Base-by-base conservation (phyloP, 2,797 vertebrate genomes). In the Mastacembelus armatus region DNA sequence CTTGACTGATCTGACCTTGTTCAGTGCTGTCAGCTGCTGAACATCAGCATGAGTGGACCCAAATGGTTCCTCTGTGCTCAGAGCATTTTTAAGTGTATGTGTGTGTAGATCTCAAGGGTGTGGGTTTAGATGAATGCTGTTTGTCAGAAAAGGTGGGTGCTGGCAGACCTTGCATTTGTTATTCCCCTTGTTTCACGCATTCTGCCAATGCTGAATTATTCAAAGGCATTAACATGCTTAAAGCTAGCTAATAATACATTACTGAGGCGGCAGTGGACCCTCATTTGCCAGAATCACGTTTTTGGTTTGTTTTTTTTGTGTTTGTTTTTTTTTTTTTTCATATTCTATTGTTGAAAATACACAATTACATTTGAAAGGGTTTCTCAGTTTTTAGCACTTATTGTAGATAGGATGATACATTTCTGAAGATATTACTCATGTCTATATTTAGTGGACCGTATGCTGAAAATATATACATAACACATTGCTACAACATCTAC, bases 181-280 rank as follows among this genome's bases (percentile, higher is more conserved):
- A 78, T 86, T 87, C 73, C 58, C 65, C 27, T 38, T 51, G 51
- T 65, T 74, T 71, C 49, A 36, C 54, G 38, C 44, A 58, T 72
- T 74, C 43, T 85, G 43, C 72, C 74, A 85, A 59, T 51, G 55
- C 45, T 85, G 68, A 91, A 87, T 89, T 78, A 87, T 88, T 87
- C 73, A 90, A 57, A 61, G 19, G 40, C 62, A 89, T 87, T 80
- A 77, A 71, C 61, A 82, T 65, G 59, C 42, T 83, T 80, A 74
- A 82, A 74, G 51, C 55, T 52, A 67, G 51, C 63, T 82, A 78
- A 81, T 85, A 73, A 80, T 77, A 71, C 52, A 81, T 72, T 77
- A 81, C 63, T 71, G 47, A 83, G 32, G 55, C 36, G 12, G 27
- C 58, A 57, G 33, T 33, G 62, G 56, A 58, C 7, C 50, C 30